Percentiles rank a stretch among this genome's conserved stretches.
Evolutionary conservation across 2,888 invertebrate genomes (phyloP).

Genomic region (Automeris io): DNA sequence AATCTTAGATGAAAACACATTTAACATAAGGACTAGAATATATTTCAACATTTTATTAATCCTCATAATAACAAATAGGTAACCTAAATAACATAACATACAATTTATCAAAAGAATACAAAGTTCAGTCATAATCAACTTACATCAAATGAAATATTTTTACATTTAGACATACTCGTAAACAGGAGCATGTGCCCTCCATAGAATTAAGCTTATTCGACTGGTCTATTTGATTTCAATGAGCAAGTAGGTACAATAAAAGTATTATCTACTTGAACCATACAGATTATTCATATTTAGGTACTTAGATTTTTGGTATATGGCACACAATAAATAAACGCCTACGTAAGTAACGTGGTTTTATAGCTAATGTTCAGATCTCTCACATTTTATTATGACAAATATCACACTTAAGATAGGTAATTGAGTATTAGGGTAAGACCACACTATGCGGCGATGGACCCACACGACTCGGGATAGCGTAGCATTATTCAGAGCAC

Average conservation of each 20-base stretch:
- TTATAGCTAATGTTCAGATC: conserved; percentile 15
- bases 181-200: not conserved
- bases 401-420: conserved; percentile 47
- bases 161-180: not conserved
- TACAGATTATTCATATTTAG: conserved; percentile 17
- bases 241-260: not conserved
- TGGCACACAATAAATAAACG: conserved; percentile 32
- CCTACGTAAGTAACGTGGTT: conserved; percentile 19
- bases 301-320: conserved; percentile 40
- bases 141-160: conserved; percentile 8
- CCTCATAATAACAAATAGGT: not conserved
- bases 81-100: not conserved
- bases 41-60: not conserved
- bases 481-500: too few species aligned
- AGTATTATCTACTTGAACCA: conserved; percentile 5
- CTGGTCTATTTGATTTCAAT: not conserved
- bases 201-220: conserved; percentile 6
- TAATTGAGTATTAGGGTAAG: conserved; percentile 42
- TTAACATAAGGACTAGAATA: not conserved
- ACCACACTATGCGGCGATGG: too few species aligned
- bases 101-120: conserved; percentile 19
- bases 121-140: conserved; percentile 21
- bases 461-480: too few species aligned
- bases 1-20: not conserved
- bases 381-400: conserved; percentile 20